Evolutionary conservation across 2,797 vertebrate species (phyloP).

Genomic region (Percopsis omiscomaycus): DNA sequence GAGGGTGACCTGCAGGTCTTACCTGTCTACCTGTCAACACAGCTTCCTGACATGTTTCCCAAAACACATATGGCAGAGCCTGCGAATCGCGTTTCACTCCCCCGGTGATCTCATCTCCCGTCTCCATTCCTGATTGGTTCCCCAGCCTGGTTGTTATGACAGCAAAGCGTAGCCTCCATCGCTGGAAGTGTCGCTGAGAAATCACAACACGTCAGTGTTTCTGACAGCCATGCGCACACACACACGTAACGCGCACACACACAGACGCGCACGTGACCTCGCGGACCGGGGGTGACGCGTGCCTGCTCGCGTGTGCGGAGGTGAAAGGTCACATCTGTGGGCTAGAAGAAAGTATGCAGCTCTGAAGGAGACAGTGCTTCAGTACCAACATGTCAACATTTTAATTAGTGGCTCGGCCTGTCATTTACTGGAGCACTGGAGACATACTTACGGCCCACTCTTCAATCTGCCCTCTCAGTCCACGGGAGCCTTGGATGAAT

Average conservation of each 20-base stretch:
- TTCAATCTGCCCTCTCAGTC: too few species aligned
- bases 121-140: conserved; percentile 55
- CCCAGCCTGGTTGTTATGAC: conserved; percentile 60
- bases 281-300: too few species aligned
- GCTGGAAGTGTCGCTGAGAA: conserved; percentile 52
- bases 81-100: conserved; percentile 55
- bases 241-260: conserved; percentile 43
- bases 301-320: too few species aligned
- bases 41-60: conserved; percentile 47
- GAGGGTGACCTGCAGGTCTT: conserved; percentile 60
- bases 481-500: too few species aligned
- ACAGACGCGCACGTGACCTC: conserved; percentile 6
- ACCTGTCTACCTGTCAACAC: conserved; percentile 68
- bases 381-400: too few species aligned
- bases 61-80: conserved; percentile 35
- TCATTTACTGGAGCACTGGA: too few species aligned
- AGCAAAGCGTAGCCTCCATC: conserved; percentile 47
- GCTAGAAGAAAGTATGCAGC: too few species aligned
- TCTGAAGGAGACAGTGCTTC: too few species aligned
- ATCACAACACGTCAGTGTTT: conserved; percentile 60
- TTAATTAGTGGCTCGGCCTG: too few species aligned
- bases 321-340: too few species aligned
- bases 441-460: too few species aligned
- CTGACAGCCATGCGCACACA: conserved; percentile 33
- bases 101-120: conserved; percentile 48